Evolutionary conservation across 2,888 invertebrate species (phyloP), one percentile per base, ranked within the genome.

Genomic region (Leistus spinibarbis): DNA sequence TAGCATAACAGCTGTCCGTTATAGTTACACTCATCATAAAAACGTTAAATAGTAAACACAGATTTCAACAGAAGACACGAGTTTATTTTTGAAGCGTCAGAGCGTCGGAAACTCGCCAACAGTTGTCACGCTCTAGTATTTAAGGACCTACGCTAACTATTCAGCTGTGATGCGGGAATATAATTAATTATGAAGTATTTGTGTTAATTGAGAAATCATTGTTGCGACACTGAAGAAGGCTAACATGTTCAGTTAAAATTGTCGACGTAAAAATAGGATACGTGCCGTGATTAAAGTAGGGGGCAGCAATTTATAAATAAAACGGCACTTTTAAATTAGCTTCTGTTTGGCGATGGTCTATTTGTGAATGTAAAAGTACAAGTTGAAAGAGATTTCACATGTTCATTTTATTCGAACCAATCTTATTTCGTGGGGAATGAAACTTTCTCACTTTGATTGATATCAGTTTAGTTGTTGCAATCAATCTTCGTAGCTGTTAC

Each of bases 131-230:
- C 60, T 60, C 60, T 60, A 19, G 16, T 19, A 60, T 60, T 60
- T 60, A 40, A 40, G n/a, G 60, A 60, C 22, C 60, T 60, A 10
- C 22, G 60, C 20, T 17, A 20, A 60, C 22, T 60, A 60, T 60
- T 60, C 60, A 60, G 17, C 19, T 17, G 60, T 60, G 60, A 7
- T 19, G 56, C 56, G 19, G 5, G 40, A 40, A 40, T 40, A 7
- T 22, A 60, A 60, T 60, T 60, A 60, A 60, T 16, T 56, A 60
- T 60, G 60, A 20, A 60, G 22, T 22, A 60, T 20, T 19, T 17
- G 60, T 60, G 60, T 19, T 60, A 60, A 60, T 60, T 60, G 60
- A 22, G 60, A 60, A n/a, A 60, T 60, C 19, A 19, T 22, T 20
- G 20, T 60, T 60, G 19, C 60, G 22, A 60, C 60, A 60, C 19